These are phyloP conservation scores for Drosophila tristis DNA, from an alignment of 1,140 invertebrate species.

Conservation along the genomic window DNA sequence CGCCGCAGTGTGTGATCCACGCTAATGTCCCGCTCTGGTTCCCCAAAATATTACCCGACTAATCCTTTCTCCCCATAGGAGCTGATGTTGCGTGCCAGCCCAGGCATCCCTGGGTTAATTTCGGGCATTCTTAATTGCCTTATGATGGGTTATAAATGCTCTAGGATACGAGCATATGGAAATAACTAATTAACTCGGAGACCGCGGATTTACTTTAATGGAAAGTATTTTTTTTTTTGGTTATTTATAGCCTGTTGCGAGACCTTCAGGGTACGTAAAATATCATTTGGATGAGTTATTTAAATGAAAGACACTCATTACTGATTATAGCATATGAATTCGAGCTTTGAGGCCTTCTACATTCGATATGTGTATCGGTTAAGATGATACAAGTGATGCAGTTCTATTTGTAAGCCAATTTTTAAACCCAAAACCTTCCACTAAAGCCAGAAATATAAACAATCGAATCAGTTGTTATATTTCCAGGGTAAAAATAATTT, in stretches of 20 bases:
- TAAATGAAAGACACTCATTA: too few species aligned
- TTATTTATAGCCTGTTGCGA: slow-evolving; percentile 15
- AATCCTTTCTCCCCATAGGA: slow-evolving; percentile 54
- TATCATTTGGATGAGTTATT: too few species aligned
- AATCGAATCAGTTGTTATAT: too few species aligned
- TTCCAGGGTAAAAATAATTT: too few species aligned
- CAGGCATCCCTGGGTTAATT: slow-evolving; percentile 24
- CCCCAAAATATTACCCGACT: slow-evolving; percentile 28
- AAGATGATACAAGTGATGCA: too few species aligned
- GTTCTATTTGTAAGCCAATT: too few species aligned
- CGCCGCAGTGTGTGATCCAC: slow-evolving; percentile 53
- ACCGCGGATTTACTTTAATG: slow-evolving; percentile 15
- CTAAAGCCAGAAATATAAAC: too few species aligned
- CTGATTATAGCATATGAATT: background rate
- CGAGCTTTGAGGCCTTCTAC: too few species aligned
- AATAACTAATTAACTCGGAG: slow-evolving; percentile 35
- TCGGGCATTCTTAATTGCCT: slow-evolving; percentile 18
- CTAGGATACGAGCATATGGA: slow-evolving; percentile 1
- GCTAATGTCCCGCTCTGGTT: slow-evolving; percentile 47
- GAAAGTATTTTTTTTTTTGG: background rate
- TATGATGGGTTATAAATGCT: slow-evolving; percentile 22
- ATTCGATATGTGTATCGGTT: too few species aligned
- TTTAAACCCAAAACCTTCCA: too few species aligned
- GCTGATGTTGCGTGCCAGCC: background rate
- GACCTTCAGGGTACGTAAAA: slow-evolving; percentile 7